Evolutionary conservation across 2,888 invertebrate species (phyloP).

Genomic region (Crossocerus cetratus): DNA sequence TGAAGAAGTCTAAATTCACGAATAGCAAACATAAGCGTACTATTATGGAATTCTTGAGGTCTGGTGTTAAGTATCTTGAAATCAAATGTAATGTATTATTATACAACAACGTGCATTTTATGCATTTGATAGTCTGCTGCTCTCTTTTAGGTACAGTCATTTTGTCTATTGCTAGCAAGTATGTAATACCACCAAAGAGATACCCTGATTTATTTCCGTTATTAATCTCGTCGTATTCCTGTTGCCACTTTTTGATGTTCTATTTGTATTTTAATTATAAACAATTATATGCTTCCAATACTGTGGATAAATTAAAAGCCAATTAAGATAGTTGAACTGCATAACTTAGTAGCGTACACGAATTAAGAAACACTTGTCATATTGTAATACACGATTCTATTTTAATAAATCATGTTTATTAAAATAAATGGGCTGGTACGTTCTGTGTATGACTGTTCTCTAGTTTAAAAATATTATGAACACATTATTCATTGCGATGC

Average conservation of each 20-base stretch:
- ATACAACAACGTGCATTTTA: conserved; percentile 46
- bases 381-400: background rate
- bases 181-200: conserved; percentile 82
- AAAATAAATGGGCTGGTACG: too few relatives aligned
- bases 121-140: conserved; percentile 64
- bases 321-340: conserved; percentile 19
- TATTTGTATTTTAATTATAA: conserved; percentile 86
- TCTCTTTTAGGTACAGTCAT: conserved; percentile 83
- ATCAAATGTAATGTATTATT: conserved; percentile 33
- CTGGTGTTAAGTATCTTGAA: background rate
- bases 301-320: conserved; percentile 26
- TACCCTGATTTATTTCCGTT: conserved; percentile 92
- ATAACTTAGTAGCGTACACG: too few relatives aligned
- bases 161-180: conserved; percentile 80
- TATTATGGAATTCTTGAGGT: too few relatives aligned
- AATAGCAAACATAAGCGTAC: too few relatives aligned
- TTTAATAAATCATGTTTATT: too few relatives aligned
- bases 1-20: conserved; percentile 22
- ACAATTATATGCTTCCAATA: conserved; percentile 77
- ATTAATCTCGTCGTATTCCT: conserved; percentile 89
- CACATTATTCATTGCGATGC: too few relatives aligned
- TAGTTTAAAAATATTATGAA: too few relatives aligned
- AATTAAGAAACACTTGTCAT: background rate
- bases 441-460: too few relatives aligned
- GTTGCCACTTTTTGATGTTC: conserved; percentile 87